These are phyloP conservation scores for Plodia interpunctella DNA, from an alignment of 1,140 invertebrate species.

Conservation along the genomic window DNA sequence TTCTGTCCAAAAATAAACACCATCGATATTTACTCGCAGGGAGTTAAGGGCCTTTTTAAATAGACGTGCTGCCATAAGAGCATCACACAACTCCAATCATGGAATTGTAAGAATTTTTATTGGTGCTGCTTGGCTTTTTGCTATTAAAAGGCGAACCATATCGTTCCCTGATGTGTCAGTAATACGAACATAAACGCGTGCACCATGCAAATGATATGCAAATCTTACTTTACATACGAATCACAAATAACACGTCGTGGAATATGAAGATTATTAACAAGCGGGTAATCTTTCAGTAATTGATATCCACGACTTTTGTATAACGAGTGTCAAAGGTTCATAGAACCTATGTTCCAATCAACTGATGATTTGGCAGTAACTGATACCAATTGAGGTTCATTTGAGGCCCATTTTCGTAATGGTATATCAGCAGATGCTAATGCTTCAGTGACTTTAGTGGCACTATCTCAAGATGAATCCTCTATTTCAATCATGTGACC, in stretches of 20 bases:
- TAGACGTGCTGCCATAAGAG: conserved; percentile 7
- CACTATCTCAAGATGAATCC: too few relatives aligned
- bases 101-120: not conserved
- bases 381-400: too few relatives aligned
- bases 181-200: conserved; percentile 30
- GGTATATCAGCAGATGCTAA: too few relatives aligned
- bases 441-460: too few relatives aligned
- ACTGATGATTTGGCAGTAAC: too few relatives aligned
- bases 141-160: not conserved
- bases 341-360: too few relatives aligned
- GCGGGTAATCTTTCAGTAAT: conserved; percentile 17
- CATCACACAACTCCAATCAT: conserved; percentile 15
- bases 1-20: not conserved
- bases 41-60: conserved; percentile 10
- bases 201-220: conserved; percentile 17
- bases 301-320: too few relatives aligned
- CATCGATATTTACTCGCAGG: not conserved
- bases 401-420: too few relatives aligned
- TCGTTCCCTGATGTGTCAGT: conserved; percentile 28
- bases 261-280: conserved; percentile 7
- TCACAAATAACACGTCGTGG: not conserved
- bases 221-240: not conserved
- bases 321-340: too few relatives aligned
- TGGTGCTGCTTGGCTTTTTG: not conserved
- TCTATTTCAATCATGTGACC: too few relatives aligned